phyloP scores from a whole-genome alignment of 2,797 vertebrate genomes.

The Phaenicophaeus curvirostris region DNA sequence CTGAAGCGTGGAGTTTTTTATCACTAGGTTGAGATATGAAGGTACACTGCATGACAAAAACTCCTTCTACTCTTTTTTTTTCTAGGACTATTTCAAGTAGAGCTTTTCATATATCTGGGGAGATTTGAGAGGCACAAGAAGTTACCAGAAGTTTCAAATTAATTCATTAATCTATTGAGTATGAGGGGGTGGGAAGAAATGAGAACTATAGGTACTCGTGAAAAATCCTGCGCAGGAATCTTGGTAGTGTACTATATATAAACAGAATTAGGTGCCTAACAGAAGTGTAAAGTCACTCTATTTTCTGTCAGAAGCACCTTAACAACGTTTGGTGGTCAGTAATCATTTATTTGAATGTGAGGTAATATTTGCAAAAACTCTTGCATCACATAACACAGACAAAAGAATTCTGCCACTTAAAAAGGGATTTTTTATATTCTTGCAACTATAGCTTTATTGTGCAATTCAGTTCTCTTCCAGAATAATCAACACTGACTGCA shows the following conservation, averaged over 20 bases:
- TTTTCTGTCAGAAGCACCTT: neutral
- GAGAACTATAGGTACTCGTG: accelerated
- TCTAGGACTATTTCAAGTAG: neutral
- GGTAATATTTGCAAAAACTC: neutral
- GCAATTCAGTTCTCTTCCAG: neutral
- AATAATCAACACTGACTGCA: neutral
- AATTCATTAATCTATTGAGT: neutral
- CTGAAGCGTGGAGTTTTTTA: neutral
- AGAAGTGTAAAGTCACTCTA: neutral
- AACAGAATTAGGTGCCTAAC: neutral
- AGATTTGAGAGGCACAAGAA: neutral
- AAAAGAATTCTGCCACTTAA: neutral
- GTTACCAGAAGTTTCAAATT: neutral
- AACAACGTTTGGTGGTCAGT: accelerated
- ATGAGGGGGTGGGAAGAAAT: neutral
- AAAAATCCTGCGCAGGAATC: neutral
- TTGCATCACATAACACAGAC: neutral
- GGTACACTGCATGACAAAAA: neutral
- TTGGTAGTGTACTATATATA: neutral
- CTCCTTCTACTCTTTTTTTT: neutral
- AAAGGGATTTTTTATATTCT: neutral
- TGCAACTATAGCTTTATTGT: neutral
- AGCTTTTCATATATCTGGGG: neutral
- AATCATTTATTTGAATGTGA: neutral
- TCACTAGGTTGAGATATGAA: neutral